Conservation (phyloP, 2,113 vertebrate genomes). For the Corythornis madagascariensis region DNA sequence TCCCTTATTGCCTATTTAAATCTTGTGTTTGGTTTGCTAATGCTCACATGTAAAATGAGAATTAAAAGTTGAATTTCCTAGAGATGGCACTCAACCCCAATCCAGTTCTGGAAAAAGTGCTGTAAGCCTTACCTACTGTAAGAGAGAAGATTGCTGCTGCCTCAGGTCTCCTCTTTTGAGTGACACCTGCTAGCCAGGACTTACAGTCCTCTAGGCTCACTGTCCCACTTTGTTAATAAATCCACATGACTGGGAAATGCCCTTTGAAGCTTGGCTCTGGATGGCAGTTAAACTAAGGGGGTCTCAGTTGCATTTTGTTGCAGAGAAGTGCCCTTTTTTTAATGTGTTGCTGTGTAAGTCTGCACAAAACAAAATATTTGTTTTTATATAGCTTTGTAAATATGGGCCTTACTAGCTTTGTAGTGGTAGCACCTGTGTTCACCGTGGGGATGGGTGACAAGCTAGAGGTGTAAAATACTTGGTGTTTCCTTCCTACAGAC, state of each 20-base stretch:
- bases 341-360: neutral
- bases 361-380: neutral
- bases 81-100: neutral
- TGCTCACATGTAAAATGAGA: neutral
- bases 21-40: neutral
- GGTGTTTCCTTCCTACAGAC: neutral
- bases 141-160: neutral
- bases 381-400: neutral
- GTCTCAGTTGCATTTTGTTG: neutral
- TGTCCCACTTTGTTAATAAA: fast-evolving
- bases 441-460: neutral
- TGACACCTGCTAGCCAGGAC: neutral
- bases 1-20: neutral
- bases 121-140: neutral
- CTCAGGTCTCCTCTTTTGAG: neutral
- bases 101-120: neutral
- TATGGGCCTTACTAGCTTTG: neutral
- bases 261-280: neutral
- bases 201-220: neutral
- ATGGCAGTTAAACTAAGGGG: neutral
- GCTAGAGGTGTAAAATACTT: neutral
- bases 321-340: neutral
- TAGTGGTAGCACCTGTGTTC: neutral
- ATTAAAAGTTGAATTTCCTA: neutral
- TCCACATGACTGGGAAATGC: fast-evolving